Evolutionary conservation across 2,888 invertebrate species (phyloP).

Genomic region (Sinohyriopsis cumingii): DNA sequence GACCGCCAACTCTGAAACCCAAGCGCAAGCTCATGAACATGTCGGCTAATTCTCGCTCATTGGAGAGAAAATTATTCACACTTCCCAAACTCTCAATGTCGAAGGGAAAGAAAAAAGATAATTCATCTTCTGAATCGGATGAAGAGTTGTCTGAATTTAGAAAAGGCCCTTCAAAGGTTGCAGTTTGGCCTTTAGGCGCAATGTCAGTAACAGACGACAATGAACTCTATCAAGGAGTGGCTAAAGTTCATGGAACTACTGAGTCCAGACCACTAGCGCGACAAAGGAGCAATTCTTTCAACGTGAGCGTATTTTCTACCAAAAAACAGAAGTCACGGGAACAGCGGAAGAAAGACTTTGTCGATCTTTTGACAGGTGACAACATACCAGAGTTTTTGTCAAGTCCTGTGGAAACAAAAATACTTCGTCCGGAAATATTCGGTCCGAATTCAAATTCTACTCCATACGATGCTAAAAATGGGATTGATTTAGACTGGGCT

Average conservation of each 20-base stretch:
- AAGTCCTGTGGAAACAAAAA: not conserved
- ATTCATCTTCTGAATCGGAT: conserved; percentile 7
- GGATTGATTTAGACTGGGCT: too few species aligned
- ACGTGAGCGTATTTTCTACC: conserved; percentile 12
- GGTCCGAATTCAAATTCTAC: too few species aligned
- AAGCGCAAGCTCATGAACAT: conserved; percentile 22
- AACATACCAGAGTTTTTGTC: not conserved
- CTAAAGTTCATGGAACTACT: conserved; percentile 21
- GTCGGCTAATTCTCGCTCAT: too few species aligned
- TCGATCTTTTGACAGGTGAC: conserved; percentile 1
- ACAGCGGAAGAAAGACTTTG: conserved; percentile 1
- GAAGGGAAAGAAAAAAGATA: conserved; percentile 15
- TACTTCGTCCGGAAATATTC: too few species aligned
- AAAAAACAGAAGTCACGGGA: not conserved
- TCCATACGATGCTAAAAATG: too few species aligned
- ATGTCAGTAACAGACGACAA: conserved; percentile 30
- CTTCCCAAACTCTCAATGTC: conserved; percentile 36
- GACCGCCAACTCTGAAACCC: conserved; percentile 35
- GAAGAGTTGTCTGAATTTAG: not conserved
- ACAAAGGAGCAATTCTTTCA: conserved; percentile 34
- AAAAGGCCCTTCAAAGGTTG: conserved; percentile 10
- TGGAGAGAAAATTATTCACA: conserved; percentile 31
- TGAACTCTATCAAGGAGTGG: conserved; percentile 30
- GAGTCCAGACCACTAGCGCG: conserved; percentile 14
- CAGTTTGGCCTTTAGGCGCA: conserved; percentile 38